A percentile compares a stretch with the other conserved stretches of the same genome.
These are phyloP conservation scores for Anneissia japonica DNA, from an alignment of 35 echinoderm and acorn worm species.

Conservation along the genomic window DNA sequence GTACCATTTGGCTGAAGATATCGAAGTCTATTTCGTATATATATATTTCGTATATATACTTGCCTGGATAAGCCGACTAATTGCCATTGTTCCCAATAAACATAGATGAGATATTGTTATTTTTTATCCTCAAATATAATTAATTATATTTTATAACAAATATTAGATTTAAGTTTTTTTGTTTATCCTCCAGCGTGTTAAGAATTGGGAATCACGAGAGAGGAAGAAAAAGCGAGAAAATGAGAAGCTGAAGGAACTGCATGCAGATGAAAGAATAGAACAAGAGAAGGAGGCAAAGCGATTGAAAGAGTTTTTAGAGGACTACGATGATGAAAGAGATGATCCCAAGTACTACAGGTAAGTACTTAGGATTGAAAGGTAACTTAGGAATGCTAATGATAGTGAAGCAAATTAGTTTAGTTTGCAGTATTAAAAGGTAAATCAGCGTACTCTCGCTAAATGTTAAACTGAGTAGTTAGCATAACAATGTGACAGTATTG, in stretches of 20 bases:
- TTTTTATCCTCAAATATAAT: too few relatives aligned
- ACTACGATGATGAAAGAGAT: conserved; percentile 95
- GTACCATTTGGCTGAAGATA: too few relatives aligned
- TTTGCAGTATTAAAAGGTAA: too few relatives aligned
- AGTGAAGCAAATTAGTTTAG: background rate
- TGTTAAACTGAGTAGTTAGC: background rate
- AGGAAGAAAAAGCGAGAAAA: conserved; percentile 76
- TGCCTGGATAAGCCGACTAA: too few relatives aligned
- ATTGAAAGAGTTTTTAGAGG: conserved; percentile 87
- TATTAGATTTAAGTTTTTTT: too few relatives aligned
- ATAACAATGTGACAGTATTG: background rate
- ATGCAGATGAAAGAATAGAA: conserved; percentile 58
- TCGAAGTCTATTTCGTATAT: too few relatives aligned
- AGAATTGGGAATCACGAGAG: conserved; percentile 74
- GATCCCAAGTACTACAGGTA: conserved; percentile 99
- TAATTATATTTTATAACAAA: too few relatives aligned
- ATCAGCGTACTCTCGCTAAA: background rate
- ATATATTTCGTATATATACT: too few relatives aligned
- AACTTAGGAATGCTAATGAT: background rate
- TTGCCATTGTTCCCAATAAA: too few relatives aligned
- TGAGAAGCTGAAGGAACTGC: conserved; percentile 71
- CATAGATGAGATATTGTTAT: too few relatives aligned
- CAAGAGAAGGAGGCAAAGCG: conserved; percentile 79
- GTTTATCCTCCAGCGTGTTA: conserved; percentile 46
- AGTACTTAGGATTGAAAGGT: conserved; percentile 15